Evolutionary conservation across 2,888 invertebrate species (phyloP), one percentile per base, ranked within the genome.

Genomic region (Caenorhabditis sp.): DNA sequence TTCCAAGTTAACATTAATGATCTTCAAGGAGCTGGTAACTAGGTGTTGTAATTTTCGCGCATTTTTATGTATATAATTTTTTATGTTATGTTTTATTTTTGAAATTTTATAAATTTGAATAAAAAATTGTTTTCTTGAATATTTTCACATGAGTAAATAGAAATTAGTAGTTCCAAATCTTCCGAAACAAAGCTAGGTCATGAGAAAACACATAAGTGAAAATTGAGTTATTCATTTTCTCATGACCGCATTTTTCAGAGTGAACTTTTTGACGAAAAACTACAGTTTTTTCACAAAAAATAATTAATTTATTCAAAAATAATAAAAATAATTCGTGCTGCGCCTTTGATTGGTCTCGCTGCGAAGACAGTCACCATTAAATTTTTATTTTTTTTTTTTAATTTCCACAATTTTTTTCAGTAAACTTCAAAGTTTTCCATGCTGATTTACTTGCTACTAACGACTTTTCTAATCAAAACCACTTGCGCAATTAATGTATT

Each of bases 1-100:
- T 74, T 74, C 58, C 66, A 74, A 37, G 69, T 74, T 53, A 55
- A 69, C 27, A 69, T 74, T n/a, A 58, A 66, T 5, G 37, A 59
- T 23, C 65, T 57, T 12, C 69, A 74, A 53, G 73, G 73, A 12
- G 61, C 61, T 14, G 69, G 69, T 17, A 5, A 10, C 14, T 43
- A 43, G 17, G 3, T 43, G 14, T 12, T 43, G 3, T 17, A 51
- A 21, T 12, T 43, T 43, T 43, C 6, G 6, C 2, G 2, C 12
- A 43, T 43, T 43, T 43, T 43, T 10, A 43, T 43, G 43, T 43
- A 43, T 43, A 43, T 43, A 43, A 17, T 43, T 43, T 43, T 17
- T 17, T 10, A 43, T 43, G 5, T 43, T 10, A 3, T 43, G 5
- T 12, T 43, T 43, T 43, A 43, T 43, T 17, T 10, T 17, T 17